Evolutionary conservation across 2,888 invertebrate species (phyloP).

Genomic region (Ornithoptera priamus): DNA sequence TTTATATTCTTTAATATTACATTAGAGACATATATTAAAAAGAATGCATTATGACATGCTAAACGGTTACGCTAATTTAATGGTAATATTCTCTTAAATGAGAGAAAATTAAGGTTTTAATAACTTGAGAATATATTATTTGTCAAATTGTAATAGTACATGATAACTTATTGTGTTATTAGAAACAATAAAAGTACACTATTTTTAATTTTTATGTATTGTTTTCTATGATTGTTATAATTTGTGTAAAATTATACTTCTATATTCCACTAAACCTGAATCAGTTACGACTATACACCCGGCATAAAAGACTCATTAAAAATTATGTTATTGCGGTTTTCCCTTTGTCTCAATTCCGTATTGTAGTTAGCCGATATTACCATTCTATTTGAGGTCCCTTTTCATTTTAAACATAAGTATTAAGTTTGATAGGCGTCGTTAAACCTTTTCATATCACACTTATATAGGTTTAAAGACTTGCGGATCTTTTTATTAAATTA

Average conservation of each 20-base stretch:
- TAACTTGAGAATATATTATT: no score
- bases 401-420: slow-evolving; percentile 16
- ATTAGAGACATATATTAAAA: no score
- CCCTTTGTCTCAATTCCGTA: slow-evolving; percentile 18
- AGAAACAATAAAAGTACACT: no score
- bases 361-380: slow-evolving; percentile 21
- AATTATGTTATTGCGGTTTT: slow-evolving; percentile 27
- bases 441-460: neutral
- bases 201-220: neutral
- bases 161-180: no score
- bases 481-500: no score
- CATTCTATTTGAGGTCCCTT: slow-evolving; percentile 9
- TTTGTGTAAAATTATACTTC: slow-evolving; percentile 14
- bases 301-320: slow-evolving; percentile 22
- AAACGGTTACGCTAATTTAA: no score
- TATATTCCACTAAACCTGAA: slow-evolving; percentile 8
- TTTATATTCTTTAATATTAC: no score
- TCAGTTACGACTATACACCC: slow-evolving; percentile 16
- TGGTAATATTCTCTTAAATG: no score
- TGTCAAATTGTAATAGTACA: no score
- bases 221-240: slow-evolving; percentile 12
- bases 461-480: neutral
- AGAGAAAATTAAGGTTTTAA: no score
- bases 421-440: neutral
- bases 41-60: no score